These are phyloP conservation scores for Pantherophis alleghaniensis DNA, from an alignment of 2,797 vertebrate genomes.

Conservation along the genomic window DNA sequence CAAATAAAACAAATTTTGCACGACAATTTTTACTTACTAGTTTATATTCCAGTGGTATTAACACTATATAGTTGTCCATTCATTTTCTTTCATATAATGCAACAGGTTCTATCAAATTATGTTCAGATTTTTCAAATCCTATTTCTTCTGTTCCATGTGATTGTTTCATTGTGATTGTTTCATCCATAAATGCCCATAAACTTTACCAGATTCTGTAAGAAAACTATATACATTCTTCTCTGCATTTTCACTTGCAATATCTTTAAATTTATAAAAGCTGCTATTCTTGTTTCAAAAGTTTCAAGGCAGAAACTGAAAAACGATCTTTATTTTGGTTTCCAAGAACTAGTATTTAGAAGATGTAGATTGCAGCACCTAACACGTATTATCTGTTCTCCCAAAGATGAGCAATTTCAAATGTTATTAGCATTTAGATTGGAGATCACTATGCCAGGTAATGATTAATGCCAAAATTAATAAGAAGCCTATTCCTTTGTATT, in stretches of 20 bases:
- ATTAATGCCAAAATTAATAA: background rate
- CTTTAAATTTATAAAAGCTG: background rate
- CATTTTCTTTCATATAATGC: conserved; percentile 25
- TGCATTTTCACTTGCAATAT: too few relatives aligned
- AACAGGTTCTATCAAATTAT: background rate
- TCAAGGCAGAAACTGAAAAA: background rate
- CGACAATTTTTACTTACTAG: conserved; percentile 28
- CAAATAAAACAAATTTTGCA: conserved; percentile 41
- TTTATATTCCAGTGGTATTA: conserved; percentile 24
- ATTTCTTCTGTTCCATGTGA: conserved; percentile 10
- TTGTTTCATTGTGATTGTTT: background rate
- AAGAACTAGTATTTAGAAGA: background rate
- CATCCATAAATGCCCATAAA: background rate
- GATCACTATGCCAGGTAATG: background rate
- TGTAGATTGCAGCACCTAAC: background rate
- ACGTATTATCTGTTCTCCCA: background rate
- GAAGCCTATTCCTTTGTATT: background rate
- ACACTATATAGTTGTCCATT: background rate
- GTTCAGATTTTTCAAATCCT: background rate
- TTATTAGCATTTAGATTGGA: background rate
- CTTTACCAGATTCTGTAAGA: background rate
- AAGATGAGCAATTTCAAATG: background rate
- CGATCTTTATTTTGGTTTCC: background rate
- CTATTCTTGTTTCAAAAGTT: background rate
- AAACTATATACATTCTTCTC: background rate